A percentile compares a stretch with the other conserved stretches of the same genome.
Conservation (phyloP, 2,888 invertebrate genomes). For the Galeopsomyia nigrocyanea region DNA sequence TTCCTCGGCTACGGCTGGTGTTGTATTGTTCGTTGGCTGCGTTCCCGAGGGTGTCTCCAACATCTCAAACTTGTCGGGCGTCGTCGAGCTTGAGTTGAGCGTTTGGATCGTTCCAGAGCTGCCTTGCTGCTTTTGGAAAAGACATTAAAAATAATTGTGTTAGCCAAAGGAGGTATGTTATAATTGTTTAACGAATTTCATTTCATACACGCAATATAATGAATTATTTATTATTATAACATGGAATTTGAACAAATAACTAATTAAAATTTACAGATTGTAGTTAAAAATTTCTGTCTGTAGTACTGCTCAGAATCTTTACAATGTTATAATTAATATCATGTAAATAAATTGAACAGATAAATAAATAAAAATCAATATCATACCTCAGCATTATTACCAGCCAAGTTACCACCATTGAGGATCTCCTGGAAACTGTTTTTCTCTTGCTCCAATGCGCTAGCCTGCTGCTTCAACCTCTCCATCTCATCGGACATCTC, state of each 20-base stretch:
- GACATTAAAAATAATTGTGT: conserved; percentile 2
- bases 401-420: conserved; percentile 49
- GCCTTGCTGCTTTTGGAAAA: conserved; percentile 49
- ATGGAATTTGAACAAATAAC: conserved; percentile 1
- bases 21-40: conserved; percentile 13
- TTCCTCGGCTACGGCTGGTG: conserved; percentile 55
- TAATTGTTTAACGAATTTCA: too few relatives aligned
- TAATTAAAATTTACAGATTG: not conserved
- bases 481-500: conserved; percentile 68
- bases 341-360: not conserved
- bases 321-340: not conserved
- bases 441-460: conserved; percentile 73
- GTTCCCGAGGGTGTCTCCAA: conserved; percentile 59
- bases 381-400: conserved; percentile 51
- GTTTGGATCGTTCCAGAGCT: conserved; percentile 57
- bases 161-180: too few relatives aligned
- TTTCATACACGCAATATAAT: too few relatives aligned
- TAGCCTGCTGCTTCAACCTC: conserved; percentile 72
- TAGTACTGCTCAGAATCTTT: conserved; percentile 13
- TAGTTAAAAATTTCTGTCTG: not conserved
- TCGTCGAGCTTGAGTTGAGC: conserved; percentile 63
- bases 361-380: not conserved
- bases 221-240: too few relatives aligned
- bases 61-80: conserved; percentile 65
- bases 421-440: conserved; percentile 71